Evolutionary conservation across 2,113 vertebrate genomes (phyloP).

Genomic region (Calypte anna): DNA sequence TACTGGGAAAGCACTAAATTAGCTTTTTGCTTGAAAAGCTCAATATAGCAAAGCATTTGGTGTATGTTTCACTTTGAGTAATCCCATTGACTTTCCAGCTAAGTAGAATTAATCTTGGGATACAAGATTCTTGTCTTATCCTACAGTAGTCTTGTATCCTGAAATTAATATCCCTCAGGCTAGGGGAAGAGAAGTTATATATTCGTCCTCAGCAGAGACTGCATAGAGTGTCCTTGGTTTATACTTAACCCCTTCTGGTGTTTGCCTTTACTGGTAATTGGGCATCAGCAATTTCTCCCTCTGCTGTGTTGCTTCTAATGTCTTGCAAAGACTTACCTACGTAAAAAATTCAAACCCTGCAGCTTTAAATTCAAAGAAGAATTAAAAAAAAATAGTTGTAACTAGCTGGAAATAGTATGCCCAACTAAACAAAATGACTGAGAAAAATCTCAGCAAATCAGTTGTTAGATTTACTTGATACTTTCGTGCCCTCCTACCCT

Average conservation of each 20-base stretch:
- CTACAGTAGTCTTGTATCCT: conserved; percentile 28
- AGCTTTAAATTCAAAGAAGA: neutral
- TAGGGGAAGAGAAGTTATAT: neutral
- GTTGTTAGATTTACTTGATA: neutral
- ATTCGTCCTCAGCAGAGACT: neutral
- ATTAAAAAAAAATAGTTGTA: neutral
- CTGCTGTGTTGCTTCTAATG: neutral
- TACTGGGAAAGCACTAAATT: conserved; percentile 25
- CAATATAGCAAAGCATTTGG: neutral
- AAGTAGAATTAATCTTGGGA: conserved; percentile 57
- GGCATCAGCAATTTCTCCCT: neutral
- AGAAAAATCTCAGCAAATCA: neutral
- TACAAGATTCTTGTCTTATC: conserved; percentile 48
- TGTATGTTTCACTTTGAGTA: conserved; percentile 33
- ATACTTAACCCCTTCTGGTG: conserved; percentile 27
- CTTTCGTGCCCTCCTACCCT: neutral
- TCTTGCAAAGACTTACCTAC: neutral
- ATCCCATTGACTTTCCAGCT: conserved; percentile 52
- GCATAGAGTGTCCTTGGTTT: neutral
- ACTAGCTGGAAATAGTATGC: neutral
- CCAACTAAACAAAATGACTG: neutral
- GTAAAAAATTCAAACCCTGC: neutral
- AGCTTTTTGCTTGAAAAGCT: neutral
- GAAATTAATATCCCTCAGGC: conserved; percentile 46
- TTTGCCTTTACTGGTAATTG: neutral